Evolutionary conservation across 2,797 vertebrate genomes (phyloP).

Genomic region (Pelobates cultripes): DNA sequence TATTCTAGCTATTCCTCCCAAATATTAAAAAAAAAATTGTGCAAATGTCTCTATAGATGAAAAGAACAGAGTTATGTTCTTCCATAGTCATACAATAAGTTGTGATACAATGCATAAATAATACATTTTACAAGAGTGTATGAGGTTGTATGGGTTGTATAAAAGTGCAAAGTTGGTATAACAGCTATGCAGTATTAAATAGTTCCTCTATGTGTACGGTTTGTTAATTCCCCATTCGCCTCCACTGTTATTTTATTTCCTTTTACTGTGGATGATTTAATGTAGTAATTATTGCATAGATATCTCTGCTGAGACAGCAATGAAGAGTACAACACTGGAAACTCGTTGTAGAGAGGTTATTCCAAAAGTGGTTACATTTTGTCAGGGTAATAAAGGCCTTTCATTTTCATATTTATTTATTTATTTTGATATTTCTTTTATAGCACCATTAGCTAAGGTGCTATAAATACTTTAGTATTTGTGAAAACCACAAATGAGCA

Average conservation of each 20-base stretch:
- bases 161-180: neutral
- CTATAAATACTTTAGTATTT: neutral
- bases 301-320: neutral
- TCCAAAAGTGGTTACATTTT: neutral
- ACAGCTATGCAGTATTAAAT: neutral
- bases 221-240: neutral
- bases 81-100: too few species aligned
- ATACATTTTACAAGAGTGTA: neutral
- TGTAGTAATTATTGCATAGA: neutral
- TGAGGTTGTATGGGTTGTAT: too few species aligned
- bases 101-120: neutral
- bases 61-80: too few species aligned
- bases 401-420: neutral
- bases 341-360: neutral
- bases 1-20: too few species aligned
- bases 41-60: too few species aligned
- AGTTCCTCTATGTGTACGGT: neutral
- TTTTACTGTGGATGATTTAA: neutral
- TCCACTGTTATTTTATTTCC: neutral
- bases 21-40: too few species aligned
- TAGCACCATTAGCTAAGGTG: neutral
- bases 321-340: neutral
- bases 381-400: neutral
- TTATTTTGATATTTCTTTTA: neutral
- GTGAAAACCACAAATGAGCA: neutral